phyloP scores from a whole-genome alignment of 2,113 vertebrate genomes.

The Excalfactoria chinensis region DNA sequence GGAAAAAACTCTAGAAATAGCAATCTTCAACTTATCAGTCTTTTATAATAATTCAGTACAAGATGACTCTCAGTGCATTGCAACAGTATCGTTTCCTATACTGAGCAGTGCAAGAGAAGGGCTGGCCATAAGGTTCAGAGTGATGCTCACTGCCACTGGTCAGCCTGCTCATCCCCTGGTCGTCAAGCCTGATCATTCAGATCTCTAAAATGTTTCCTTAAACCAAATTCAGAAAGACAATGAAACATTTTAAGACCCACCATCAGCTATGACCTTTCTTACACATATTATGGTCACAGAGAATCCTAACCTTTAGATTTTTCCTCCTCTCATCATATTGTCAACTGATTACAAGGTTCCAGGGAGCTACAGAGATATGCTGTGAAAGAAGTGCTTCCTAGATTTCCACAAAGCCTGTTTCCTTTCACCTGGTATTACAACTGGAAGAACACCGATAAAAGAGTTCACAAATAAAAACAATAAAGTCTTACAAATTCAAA shows the following conservation, averaged over 20 bases:
- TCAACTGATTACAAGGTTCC: background rate
- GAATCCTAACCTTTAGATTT: background rate
- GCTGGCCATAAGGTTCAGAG: background rate
- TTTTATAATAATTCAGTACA: background rate
- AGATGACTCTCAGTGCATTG: too few relatives aligned
- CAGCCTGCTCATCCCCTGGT: background rate
- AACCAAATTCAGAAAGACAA: background rate
- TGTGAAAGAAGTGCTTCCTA: background rate
- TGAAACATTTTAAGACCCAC: background rate
- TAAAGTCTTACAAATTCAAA: background rate
- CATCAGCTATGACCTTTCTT: background rate
- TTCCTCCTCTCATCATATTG: background rate
- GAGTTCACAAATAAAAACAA: background rate
- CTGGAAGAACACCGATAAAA: background rate
- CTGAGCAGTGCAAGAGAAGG: background rate
- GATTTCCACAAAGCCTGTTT: background rate
- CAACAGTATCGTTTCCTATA: background rate
- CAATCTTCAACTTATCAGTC: background rate
- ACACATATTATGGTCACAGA: background rate
- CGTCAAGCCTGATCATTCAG: background rate
- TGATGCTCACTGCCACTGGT: accelerated
- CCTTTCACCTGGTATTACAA: background rate
- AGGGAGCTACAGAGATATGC: background rate
- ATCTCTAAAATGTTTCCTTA: background rate
- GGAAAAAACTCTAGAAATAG: background rate